phyloP scores from a whole-genome alignment of 2,113 vertebrate species.

The Callocephalon fimbriatum region DNA sequence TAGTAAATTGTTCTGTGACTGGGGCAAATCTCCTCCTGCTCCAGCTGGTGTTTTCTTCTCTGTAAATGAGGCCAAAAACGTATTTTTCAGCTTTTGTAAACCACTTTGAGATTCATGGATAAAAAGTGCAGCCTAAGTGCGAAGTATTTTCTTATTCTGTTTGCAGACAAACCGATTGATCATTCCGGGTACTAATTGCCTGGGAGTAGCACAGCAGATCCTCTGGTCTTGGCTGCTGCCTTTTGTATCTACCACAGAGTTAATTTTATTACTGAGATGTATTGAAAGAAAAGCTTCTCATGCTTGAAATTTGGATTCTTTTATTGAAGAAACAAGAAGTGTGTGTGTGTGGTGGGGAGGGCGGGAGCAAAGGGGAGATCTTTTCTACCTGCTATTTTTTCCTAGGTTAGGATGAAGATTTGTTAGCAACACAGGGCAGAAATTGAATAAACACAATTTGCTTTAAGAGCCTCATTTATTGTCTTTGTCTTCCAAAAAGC shows the following conservation, averaged over 20 bases:
- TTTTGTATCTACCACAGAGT: conserved; percentile 48
- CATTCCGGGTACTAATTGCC: conserved; percentile 45
- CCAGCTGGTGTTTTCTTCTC: conserved; percentile 55
- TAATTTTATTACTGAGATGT: conserved; percentile 59
- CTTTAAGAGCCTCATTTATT: conserved; percentile 15
- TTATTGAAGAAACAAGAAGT: conserved; percentile 29
- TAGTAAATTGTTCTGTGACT: conserved; percentile 32
- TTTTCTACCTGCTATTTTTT: conserved; percentile 66
- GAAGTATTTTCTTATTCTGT: conserved; percentile 62
- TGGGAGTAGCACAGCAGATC: conserved; percentile 28
- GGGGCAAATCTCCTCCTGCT: conserved; percentile 39
- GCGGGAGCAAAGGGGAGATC: background rate
- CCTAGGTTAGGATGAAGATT: background rate
- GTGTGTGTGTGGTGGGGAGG: background rate
- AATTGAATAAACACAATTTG: conserved; percentile 58
- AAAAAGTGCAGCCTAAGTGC: conserved; percentile 39
- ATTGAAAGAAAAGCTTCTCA: conserved; percentile 28
- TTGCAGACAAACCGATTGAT: conserved; percentile 43
- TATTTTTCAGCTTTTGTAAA: conserved; percentile 53
- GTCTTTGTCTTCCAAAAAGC: background rate
- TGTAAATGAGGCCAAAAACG: conserved; percentile 19
- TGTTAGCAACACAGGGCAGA: conserved; percentile 12
- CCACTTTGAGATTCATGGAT: conserved; percentile 33
- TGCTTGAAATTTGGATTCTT: conserved; percentile 42
- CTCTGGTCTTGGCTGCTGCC: conserved; percentile 35